phyloP scores from a whole-genome alignment of 2,888 invertebrate species.

The Odiellus spinosus region DNA sequence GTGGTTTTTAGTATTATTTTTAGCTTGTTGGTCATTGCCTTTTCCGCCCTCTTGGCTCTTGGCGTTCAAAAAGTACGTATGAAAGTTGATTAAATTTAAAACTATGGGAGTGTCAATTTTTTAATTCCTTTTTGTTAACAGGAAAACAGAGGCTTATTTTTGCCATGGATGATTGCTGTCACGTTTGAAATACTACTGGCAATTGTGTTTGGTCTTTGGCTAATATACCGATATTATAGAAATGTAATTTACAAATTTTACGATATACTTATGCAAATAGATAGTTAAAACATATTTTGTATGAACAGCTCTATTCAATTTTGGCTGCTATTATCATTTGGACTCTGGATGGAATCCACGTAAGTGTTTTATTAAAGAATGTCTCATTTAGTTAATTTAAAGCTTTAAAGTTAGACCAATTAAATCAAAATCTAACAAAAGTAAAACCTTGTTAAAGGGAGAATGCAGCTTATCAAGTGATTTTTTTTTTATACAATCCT shows the following conservation, averaged over 20 bases:
- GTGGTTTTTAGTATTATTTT: conserved; percentile 17
- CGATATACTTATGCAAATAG: conserved; percentile 29
- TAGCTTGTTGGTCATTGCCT: conserved; percentile 34
- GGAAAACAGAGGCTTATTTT: conserved; percentile 58
- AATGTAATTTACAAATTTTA: too few relatives aligned
- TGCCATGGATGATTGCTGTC: conserved; percentile 61
- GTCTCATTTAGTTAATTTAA: conserved; percentile 4
- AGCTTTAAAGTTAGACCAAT: not conserved
- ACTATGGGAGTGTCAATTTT: not conserved
- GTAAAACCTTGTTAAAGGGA: too few relatives aligned
- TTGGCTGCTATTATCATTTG: conserved; percentile 58
- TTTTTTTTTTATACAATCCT: too few relatives aligned
- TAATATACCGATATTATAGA: conserved; percentile 74
- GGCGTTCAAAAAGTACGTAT: conserved; percentile 37
- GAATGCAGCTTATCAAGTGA: too few relatives aligned
- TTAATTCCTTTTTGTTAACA: not conserved
- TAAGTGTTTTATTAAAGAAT: too few relatives aligned
- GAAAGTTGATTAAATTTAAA: too few relatives aligned
- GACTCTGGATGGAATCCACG: conserved; percentile 61
- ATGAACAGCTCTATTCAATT: conserved; percentile 54
- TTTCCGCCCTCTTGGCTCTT: conserved; percentile 43
- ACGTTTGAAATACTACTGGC: conserved; percentile 55
- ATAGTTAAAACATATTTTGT: not conserved
- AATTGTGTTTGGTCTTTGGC: conserved; percentile 62
- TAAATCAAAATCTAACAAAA: too few relatives aligned